Percentiles rank a stretch among this genome's conserved stretches.
phyloP scores from a whole-genome alignment of 2,797 vertebrate genomes.

The Peromyscus nudipes region DNA sequence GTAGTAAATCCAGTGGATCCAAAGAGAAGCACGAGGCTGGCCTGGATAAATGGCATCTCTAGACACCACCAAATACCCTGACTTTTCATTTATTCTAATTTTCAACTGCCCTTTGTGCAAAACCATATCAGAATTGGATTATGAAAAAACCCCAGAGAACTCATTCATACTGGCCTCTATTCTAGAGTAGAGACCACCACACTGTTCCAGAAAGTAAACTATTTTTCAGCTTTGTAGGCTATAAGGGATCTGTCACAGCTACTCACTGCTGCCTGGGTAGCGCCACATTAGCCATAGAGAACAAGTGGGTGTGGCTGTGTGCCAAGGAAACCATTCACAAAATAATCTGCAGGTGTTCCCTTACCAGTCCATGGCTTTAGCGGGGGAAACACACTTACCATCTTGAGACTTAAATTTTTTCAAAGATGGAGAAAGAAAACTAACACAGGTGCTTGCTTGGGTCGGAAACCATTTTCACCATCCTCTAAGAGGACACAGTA shows the following conservation, averaged over 20 bases:
- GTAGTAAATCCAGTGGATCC: background rate
- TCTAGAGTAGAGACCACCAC: background rate
- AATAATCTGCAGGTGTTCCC: background rate
- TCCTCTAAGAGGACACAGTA: background rate
- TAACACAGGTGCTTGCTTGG: background rate
- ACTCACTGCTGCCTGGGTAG: background rate
- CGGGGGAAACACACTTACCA: background rate
- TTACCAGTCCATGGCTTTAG: background rate
- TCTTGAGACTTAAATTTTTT: conserved; percentile 36
- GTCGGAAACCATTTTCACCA: background rate
- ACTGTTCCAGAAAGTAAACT: background rate
- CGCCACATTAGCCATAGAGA: background rate
- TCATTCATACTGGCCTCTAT: background rate
- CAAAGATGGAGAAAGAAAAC: conserved; percentile 43
- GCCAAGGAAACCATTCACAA: conserved; percentile 10
- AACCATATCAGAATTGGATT: background rate
- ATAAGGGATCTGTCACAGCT: background rate
- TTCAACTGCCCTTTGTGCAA: background rate
- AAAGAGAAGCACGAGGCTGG: background rate
- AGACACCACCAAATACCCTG: background rate
- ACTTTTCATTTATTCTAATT: conserved; percentile 16
- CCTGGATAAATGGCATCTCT: background rate
- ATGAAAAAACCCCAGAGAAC: background rate
- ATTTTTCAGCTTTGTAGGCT: conserved; percentile 31
- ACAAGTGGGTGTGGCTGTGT: background rate